phyloP scores from a whole-genome alignment of 2,113 vertebrate species.

The Stomatorhinus ivindoensis region DNA sequence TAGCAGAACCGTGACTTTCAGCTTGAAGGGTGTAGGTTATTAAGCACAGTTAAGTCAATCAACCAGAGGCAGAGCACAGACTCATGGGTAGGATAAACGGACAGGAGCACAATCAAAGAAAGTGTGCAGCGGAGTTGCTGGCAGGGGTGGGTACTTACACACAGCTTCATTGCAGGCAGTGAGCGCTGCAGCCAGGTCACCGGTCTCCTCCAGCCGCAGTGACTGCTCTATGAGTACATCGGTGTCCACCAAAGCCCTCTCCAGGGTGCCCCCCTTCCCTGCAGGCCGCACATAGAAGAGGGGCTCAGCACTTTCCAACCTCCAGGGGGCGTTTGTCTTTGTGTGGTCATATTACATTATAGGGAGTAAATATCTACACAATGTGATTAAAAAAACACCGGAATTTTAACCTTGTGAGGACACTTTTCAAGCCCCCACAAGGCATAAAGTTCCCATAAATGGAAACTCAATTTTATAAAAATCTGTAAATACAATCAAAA shows the following conservation, averaged over 20 bases:
- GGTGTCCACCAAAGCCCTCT: slow-evolving; percentile 83
- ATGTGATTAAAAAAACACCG: too few relatives aligned
- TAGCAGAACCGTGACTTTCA: background rate
- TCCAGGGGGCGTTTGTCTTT: background rate
- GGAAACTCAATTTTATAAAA: background rate
- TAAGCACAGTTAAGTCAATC: background rate
- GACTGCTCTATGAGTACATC: slow-evolving; percentile 89
- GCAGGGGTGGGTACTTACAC: slow-evolving; percentile 77
- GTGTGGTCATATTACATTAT: background rate
- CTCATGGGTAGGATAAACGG: background rate
- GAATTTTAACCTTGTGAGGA: too few relatives aligned
- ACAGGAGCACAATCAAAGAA: slow-evolving; percentile 27
- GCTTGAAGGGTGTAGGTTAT: background rate
- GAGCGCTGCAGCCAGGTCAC: slow-evolving; percentile 83
- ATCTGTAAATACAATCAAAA: background rate
- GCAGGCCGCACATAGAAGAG: slow-evolving; percentile 51
- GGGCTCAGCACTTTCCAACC: background rate
- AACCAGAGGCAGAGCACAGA: background rate
- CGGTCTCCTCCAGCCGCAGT: slow-evolving; percentile 82
- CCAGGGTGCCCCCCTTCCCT: slow-evolving; percentile 85
- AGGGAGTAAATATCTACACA: too few relatives aligned
- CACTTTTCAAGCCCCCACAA: too few relatives aligned
- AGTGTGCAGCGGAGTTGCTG: background rate
- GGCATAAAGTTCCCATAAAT: background rate
- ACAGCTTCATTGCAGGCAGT: slow-evolving; percentile 90